These are phyloP conservation scores for Tetramorium bicarinatum DNA, from an alignment of 2,888 invertebrate genomes.

Conservation along the genomic window DNA sequence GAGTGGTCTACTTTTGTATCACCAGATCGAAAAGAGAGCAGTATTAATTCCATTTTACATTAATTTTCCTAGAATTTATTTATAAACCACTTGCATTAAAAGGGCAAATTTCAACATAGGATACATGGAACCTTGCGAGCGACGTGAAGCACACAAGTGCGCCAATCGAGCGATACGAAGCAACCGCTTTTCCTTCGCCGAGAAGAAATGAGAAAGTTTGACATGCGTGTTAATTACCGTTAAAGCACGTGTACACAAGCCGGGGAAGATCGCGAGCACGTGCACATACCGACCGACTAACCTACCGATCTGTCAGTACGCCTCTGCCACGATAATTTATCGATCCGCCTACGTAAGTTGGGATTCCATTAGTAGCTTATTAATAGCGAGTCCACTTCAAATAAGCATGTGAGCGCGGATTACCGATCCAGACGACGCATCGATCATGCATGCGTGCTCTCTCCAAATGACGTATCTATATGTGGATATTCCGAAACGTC, in stretches of 20 bases:
- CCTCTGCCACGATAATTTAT: slow-evolving; percentile 79
- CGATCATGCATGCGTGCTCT: slow-evolving; percentile 58
- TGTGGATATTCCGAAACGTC: slow-evolving; percentile 63
- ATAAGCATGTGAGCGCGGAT: slow-evolving; percentile 22
- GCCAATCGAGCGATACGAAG: not conserved
- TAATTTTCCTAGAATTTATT: not conserved
- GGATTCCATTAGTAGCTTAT: slow-evolving; percentile 83
- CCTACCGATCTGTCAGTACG: slow-evolving; percentile 65
- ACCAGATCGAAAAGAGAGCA: not conserved
- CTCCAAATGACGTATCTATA: slow-evolving; percentile 59
- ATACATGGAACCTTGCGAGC: not conserved
- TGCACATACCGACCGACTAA: slow-evolving; percentile 32
- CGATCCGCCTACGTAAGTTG: slow-evolving; percentile 80
- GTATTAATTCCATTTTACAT: not conserved
- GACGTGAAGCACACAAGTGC: not conserved
- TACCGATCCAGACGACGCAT: slow-evolving; percentile 39
- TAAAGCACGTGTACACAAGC: slow-evolving; percentile 42
- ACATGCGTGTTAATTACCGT: slow-evolving; percentile 70
- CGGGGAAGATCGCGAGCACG: slow-evolving; percentile 29
- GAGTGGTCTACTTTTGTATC: not conserved
- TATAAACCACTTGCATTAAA: not conserved
- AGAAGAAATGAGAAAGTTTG: slow-evolving; percentile 41
- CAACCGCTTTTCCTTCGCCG: not conserved
- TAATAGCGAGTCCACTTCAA: slow-evolving; percentile 74
- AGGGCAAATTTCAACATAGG: not conserved